Evolutionary conservation across 2,113 vertebrate genomes (phyloP).

Genomic region (Pomatorhinus ruficollis): DNA sequence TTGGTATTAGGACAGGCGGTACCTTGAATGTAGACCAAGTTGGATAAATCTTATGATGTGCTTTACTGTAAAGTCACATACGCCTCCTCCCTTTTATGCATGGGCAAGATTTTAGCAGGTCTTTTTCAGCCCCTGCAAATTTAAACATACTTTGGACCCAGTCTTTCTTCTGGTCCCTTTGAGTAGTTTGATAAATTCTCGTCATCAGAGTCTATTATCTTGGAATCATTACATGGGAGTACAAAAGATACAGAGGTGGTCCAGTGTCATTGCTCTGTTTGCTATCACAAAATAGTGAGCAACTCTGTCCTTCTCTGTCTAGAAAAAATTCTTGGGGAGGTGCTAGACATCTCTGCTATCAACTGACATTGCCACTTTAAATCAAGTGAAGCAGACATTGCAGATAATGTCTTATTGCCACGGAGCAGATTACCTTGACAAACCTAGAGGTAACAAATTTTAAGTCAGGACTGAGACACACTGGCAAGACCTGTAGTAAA

Average conservation of each 20-base stretch:
- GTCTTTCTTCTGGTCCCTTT: neutral
- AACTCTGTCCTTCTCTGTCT: neutral
- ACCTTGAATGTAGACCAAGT: neutral
- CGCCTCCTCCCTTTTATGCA: neutral
- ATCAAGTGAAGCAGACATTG: neutral
- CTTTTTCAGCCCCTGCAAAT: neutral
- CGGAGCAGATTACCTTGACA: neutral
- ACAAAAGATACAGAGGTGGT: neutral
- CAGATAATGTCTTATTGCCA: neutral
- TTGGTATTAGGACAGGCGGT: neutral
- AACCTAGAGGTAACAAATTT: neutral
- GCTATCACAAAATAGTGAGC: neutral
- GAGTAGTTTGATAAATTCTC: neutral
- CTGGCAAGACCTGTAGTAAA: neutral
- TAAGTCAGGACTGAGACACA: neutral
- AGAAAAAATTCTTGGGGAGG: neutral
- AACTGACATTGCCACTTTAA: neutral
- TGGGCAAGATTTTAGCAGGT: neutral
- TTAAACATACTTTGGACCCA: neutral
- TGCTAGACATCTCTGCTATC: neutral
- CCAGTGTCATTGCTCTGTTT: accelerated
- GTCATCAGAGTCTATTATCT: neutral
- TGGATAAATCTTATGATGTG: accelerated
- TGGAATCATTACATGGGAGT: neutral
- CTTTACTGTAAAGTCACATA: neutral